phyloP scores from a whole-genome alignment of 2,113 vertebrate species.

The Colossoma macropomum region DNA sequence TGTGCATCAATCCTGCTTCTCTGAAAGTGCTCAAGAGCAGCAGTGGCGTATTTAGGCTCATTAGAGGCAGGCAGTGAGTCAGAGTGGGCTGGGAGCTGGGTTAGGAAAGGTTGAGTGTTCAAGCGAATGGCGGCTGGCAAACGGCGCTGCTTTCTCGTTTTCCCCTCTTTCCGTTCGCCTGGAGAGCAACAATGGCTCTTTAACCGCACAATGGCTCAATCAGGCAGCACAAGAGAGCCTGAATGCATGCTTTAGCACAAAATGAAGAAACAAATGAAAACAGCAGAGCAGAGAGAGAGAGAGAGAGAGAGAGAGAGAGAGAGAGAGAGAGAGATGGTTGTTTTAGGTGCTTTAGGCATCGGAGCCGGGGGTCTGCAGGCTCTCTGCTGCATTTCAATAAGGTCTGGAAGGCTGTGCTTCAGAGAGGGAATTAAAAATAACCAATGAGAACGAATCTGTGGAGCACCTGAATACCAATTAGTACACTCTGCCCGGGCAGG shows the following conservation, averaged over 20 bases:
- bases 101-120: neutral
- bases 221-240: conserved; percentile 11
- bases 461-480: conserved; percentile 42
- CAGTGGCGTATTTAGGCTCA: neutral
- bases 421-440: conserved; percentile 32
- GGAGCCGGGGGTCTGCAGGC: conserved; percentile 66
- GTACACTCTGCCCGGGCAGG: neutral
- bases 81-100: neutral
- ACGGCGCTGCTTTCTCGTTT: neutral
- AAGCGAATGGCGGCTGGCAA: neutral
- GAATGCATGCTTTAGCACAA: conserved; percentile 11
- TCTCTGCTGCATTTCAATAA: conserved; percentile 72
- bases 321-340: conserved; percentile 21
- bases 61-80: neutral
- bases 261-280: conserved; percentile 52
- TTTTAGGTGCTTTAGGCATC: conserved; percentile 70
- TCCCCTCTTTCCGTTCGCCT: conserved; percentile 7
- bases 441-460: conserved; percentile 54
- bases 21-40: neutral
- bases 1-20: neutral
- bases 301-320: neutral
- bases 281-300: neutral
- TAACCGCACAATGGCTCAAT: conserved; percentile 37
- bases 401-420: conserved; percentile 47
- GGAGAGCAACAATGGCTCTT: conserved; percentile 16